These are phyloP conservation scores for Hypomecis atomaria DNA, from an alignment of 2,888 invertebrate genomes.

Conservation along the genomic window DNA sequence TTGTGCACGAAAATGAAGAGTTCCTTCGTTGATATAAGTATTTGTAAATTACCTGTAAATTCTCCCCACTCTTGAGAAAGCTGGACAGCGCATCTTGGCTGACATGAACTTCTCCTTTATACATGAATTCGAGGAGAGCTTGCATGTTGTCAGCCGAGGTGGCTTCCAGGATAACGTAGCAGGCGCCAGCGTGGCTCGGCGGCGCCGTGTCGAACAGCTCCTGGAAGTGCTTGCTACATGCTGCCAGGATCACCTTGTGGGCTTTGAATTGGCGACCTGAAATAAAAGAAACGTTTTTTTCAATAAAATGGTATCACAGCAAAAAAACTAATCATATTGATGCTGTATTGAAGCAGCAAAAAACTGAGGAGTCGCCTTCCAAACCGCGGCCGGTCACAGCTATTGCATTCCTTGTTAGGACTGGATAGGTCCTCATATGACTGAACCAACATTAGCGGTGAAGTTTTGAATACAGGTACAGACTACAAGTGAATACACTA, in stretches of 20 bases:
- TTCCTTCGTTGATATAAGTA: background rate
- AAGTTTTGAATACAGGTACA: too few relatives aligned
- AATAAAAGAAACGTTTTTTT: conserved; percentile 37
- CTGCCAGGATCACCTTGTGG: conserved; percentile 95
- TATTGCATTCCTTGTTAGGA: too few relatives aligned
- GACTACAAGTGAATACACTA: too few relatives aligned
- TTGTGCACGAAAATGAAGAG: too few relatives aligned
- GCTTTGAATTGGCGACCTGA: conserved; percentile 96
- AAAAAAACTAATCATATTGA: too few relatives aligned
- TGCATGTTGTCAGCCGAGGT: conserved; percentile 96
- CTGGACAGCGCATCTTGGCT: conserved; percentile 96
- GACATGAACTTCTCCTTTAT: conserved; percentile 96
- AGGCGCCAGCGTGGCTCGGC: conserved; percentile 89
- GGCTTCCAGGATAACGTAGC: conserved; percentile 95
- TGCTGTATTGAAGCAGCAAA: too few relatives aligned
- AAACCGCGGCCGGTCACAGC: too few relatives aligned
- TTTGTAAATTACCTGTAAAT: conserved; percentile 89
- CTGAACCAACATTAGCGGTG: too few relatives aligned
- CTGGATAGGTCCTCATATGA: too few relatives aligned
- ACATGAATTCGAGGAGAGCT: conserved; percentile 96
- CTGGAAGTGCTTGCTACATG: conserved; percentile 96
- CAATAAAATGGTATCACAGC: background rate
- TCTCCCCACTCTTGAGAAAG: conserved; percentile 96
- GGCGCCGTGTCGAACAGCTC: conserved; percentile 95
- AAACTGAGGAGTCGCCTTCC: too few relatives aligned